Percentiles rank a stretch among this genome's conserved stretches.
phyloP scores from a whole-genome alignment of 92 coral and sea anemone species.

The Porites rus region DNA sequence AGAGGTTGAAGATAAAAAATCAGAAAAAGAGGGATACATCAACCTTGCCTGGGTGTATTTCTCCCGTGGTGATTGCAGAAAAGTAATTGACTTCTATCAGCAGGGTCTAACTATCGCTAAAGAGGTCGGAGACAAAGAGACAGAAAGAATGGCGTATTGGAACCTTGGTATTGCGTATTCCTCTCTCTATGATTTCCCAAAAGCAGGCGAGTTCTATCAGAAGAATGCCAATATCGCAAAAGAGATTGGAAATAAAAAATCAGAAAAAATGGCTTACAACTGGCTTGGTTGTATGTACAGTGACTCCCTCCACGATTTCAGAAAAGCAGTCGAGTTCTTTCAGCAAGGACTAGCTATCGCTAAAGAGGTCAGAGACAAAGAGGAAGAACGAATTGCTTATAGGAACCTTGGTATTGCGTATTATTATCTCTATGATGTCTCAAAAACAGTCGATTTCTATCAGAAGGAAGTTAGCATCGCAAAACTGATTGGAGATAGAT shows the following conservation, averaged over 20 bases:
- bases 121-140: too few relatives aligned
- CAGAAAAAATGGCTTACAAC: background rate
- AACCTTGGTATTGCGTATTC: too few relatives aligned
- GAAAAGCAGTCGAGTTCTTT: slow-evolving; percentile 1
- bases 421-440: too few relatives aligned
- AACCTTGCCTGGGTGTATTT: background rate
- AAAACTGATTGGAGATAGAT: too few relatives aligned
- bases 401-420: background rate
- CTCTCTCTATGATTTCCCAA: too few relatives aligned
- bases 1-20: too few relatives aligned
- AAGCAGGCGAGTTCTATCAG: too few relatives aligned
- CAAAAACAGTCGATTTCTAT: background rate
- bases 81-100: background rate
- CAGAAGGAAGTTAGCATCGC: too few relatives aligned
- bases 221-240: too few relatives aligned
- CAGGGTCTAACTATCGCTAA: background rate
- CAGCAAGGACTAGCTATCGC: slow-evolving; percentile 1
- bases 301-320: background rate
- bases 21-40: background rate
- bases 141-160: too few relatives aligned
- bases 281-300: background rate
- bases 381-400: too few relatives aligned
- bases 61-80: background rate
- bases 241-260: background rate
- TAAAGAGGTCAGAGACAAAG: background rate